phyloP scores from a whole-genome alignment of 2,888 invertebrate species.

The Ophion obscuratus region DNA sequence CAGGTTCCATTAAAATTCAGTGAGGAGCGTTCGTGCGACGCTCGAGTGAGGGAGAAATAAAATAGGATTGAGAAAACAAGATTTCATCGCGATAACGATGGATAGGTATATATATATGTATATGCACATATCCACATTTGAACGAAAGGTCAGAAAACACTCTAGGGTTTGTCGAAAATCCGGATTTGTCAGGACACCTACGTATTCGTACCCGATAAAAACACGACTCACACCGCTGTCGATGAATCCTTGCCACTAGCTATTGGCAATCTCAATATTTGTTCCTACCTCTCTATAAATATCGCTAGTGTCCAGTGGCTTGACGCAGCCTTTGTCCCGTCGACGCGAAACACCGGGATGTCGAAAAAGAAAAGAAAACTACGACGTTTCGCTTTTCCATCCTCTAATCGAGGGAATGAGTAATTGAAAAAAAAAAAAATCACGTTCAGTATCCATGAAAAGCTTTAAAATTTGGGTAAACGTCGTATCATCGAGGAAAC shows the following conservation, averaged over 20 bases:
- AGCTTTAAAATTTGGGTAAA: background rate
- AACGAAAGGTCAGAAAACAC: constrained; percentile 35
- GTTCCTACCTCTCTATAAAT: constrained; percentile 62
- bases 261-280: constrained; percentile 64
- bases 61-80: constrained; percentile 36
- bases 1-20: constrained; percentile 21
- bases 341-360: constrained; percentile 21
- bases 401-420: background rate
- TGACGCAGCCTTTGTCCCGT: constrained; percentile 45
- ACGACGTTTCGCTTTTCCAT: background rate
- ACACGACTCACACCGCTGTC: constrained; percentile 48
- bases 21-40: constrained; percentile 38
- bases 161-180: constrained; percentile 20
- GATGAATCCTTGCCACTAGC: constrained; percentile 60
- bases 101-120: background rate
- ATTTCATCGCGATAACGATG: constrained; percentile 46
- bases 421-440: background rate
- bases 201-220: constrained; percentile 6
- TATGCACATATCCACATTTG: constrained; percentile 16
- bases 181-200: constrained; percentile 37
- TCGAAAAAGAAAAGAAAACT: background rate
- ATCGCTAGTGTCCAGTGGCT: constrained; percentile 55
- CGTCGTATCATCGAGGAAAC: background rate
- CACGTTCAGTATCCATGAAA: background rate
- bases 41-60: constrained; percentile 7